Evolutionary conservation across 2,888 invertebrate genomes (phyloP), one percentile per base, ranked within the genome.

Genomic region (Xiphydria camelus): DNA sequence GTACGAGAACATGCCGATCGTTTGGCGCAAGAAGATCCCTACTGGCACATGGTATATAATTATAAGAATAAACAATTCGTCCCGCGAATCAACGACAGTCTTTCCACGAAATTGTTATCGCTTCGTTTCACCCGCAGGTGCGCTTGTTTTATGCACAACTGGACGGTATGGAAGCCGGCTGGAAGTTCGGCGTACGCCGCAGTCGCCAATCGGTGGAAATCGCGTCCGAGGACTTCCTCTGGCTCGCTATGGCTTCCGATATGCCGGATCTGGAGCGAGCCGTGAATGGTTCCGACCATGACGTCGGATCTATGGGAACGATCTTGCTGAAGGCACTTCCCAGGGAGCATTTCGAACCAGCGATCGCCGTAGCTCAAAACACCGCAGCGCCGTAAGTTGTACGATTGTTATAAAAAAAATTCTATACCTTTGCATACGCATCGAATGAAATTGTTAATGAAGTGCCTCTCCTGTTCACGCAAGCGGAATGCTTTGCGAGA

Each of bases 231-330:
- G 88, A 88, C 61, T 82, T 89, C 53, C 79, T 86, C 63, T 83
- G 89, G 79, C 78, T 92, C 65, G 91, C 92, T 66, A 81, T 89
- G 31, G 78, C 84, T 20, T 85, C 87, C 0, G 93, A 94, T 69
- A 77, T 90, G 2, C 82, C 83, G 41, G 90, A 91, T 70, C 75
- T 89, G 37, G 84, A 84, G 64, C 73, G 51, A 81, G 69, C 70
- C 53, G 60, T 73, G 39, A 76, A 75, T 49, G 76, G 68, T 45
- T 76, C 77, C 45, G 75, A 76, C 50, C 75, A 64, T 49, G 64
- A 20, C 51, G 78, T 46, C 64, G 74, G 53, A 64, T 77, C 61
- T n/a, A 64, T 62, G 7, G 66, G 71, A 23, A 64, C 65, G 45
- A 65, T 70, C 43, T 61, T 70, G 9, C 41, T 75, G 2, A 75